A percentile compares a stretch with the other conserved stretches of the same genome.
phyloP scores from a whole-genome alignment of 2,113 vertebrate species.

The Antechinus stuartii region DNA sequence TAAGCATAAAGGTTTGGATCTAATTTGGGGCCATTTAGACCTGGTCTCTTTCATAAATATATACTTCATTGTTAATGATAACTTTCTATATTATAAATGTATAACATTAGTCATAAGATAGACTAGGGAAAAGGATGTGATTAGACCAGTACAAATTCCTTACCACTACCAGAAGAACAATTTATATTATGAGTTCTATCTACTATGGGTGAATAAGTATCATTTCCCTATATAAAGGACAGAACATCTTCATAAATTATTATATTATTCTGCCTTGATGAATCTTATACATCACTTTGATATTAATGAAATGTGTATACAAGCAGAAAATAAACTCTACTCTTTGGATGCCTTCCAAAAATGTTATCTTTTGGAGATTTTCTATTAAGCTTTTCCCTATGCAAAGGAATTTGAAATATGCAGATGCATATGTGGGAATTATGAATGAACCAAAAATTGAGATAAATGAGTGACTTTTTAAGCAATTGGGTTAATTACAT shows the following conservation, averaged over 20 bases:
- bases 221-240: neutral
- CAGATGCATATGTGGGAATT: neutral
- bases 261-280: neutral
- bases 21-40: neutral
- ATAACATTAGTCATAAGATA: neutral
- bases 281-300: neutral
- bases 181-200: neutral
- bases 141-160: neutral
- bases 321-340: neutral
- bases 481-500: neutral
- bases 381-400: neutral
- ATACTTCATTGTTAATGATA: neutral
- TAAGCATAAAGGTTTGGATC: neutral
- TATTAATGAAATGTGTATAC: slow-evolving; percentile 8
- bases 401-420: neutral
- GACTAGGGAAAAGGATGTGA: neutral
- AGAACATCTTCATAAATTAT: neutral
- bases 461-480: neutral
- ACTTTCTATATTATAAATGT: neutral
- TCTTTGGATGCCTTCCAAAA: neutral
- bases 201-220: neutral
- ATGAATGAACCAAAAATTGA: neutral
- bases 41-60: neutral
- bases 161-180: neutral
- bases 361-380: slow-evolving; percentile 5